These are phyloP conservation scores for Cnemophilus loriae DNA, from an alignment of 2,113 vertebrate genomes.

Conservation along the genomic window DNA sequence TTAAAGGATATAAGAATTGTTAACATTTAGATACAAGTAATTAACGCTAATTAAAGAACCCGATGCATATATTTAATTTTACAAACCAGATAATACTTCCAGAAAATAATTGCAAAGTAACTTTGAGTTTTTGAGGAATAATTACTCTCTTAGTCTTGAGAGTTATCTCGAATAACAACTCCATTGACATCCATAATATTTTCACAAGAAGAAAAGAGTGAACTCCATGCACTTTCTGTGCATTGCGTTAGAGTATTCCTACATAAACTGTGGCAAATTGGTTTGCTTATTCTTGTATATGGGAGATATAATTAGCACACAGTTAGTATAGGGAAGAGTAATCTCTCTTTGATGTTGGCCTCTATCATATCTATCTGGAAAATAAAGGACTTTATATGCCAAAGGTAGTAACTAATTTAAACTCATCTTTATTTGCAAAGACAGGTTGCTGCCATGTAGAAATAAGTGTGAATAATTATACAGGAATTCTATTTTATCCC, in stretches of 20 bases:
- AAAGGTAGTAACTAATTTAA: neutral
- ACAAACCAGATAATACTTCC: neutral
- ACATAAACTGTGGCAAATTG: neutral
- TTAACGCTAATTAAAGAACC: neutral
- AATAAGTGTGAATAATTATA: neutral
- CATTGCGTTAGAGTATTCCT: neutral
- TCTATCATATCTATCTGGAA: neutral
- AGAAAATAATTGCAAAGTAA: neutral
- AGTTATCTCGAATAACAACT: neutral
- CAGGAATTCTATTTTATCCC: neutral
- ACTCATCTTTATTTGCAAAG: neutral
- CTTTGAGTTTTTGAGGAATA: neutral
- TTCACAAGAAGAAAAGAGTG: neutral
- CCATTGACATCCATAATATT: neutral
- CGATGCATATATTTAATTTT: neutral
- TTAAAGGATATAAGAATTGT: neutral
- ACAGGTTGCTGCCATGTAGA: neutral
- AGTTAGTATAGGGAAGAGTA: neutral
- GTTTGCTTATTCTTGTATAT: neutral
- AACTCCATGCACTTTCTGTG: neutral
- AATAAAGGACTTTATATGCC: neutral
- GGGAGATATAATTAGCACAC: neutral
- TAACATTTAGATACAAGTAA: neutral
- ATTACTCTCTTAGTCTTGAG: neutral
- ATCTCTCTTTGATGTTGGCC: neutral